Conservation (phyloP, 2,113 vertebrate species). For the Campylomormyrus numenius region DNA sequence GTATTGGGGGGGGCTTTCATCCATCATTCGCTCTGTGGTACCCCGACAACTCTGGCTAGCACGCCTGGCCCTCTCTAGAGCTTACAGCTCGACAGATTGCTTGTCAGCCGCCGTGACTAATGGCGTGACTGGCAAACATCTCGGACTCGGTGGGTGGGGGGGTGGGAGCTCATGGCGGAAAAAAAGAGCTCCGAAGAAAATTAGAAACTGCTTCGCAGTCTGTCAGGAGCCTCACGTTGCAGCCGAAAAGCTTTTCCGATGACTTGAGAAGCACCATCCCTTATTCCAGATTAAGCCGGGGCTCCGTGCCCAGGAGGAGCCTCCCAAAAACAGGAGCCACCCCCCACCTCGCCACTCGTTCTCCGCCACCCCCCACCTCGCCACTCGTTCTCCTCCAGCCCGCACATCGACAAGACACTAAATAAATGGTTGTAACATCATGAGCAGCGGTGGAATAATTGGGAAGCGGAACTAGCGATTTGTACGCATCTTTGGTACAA, state of each 20-base stretch:
- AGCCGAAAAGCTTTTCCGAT: neutral
- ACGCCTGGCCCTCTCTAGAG: conserved; percentile 10
- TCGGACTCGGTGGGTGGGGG: conserved; percentile 31
- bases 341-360: neutral
- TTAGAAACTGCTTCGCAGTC: conserved; percentile 52
- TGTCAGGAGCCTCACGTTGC: conserved; percentile 27
- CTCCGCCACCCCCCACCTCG: neutral
- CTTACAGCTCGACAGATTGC: conserved; percentile 48
- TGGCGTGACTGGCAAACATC: conserved; percentile 49
- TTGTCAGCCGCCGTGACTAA: conserved; percentile 62
- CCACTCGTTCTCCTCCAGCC: neutral
- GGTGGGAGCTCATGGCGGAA: conserved; percentile 29
- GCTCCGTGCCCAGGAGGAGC: neutral
- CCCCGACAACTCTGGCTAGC: conserved; percentile 31
- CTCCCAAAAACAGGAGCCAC: neutral
- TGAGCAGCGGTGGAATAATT: neutral
- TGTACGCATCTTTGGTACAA: neutral
- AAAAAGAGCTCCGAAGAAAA: conserved; percentile 44
- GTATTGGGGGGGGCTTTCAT: neutral
- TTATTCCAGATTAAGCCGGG: neutral
- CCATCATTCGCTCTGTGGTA: conserved; percentile 41
- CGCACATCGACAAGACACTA: neutral
- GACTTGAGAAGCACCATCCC: conserved; percentile 5
- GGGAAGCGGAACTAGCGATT: neutral
- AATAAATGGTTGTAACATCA: neutral